Conservation (phyloP, 2,797 vertebrate genomes). For the Myiotriccus ornatus region DNA sequence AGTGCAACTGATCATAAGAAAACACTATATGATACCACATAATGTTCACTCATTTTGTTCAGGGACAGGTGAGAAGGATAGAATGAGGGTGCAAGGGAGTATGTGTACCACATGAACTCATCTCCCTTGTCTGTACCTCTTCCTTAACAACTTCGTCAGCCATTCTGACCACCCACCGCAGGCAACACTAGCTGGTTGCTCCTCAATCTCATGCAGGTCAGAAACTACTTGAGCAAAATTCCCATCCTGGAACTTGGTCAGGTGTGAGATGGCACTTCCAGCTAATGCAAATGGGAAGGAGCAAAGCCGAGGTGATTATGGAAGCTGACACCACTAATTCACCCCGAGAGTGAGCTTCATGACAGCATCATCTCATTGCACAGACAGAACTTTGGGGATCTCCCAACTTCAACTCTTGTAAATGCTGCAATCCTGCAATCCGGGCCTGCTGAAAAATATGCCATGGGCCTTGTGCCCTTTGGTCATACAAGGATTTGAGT, state of each 20-base stretch:
- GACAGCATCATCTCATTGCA: rapidly evolving
- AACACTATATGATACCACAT: background rate
- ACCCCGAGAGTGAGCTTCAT: background rate
- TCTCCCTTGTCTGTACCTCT: background rate
- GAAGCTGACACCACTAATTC: background rate
- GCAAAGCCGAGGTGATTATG: background rate
- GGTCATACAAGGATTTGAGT: background rate
- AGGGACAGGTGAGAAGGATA: background rate
- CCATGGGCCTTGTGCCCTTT: background rate
- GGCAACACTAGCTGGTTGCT: background rate
- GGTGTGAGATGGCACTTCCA: background rate
- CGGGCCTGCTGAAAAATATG: background rate
- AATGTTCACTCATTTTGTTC: background rate
- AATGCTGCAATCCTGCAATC: background rate
- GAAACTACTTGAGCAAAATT: background rate
- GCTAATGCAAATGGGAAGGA: background rate
- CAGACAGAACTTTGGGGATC: background rate
- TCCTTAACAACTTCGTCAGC: background rate
- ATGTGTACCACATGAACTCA: background rate
- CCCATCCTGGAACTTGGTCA: background rate
- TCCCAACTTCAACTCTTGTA: background rate
- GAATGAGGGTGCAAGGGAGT: background rate
- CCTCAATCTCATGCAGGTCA: background rate
- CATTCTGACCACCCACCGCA: background rate
- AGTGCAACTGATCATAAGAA: background rate